Evolutionary conservation across 2,797 vertebrate genomes (phyloP).

Genomic region (Graptemys geographica): DNA sequence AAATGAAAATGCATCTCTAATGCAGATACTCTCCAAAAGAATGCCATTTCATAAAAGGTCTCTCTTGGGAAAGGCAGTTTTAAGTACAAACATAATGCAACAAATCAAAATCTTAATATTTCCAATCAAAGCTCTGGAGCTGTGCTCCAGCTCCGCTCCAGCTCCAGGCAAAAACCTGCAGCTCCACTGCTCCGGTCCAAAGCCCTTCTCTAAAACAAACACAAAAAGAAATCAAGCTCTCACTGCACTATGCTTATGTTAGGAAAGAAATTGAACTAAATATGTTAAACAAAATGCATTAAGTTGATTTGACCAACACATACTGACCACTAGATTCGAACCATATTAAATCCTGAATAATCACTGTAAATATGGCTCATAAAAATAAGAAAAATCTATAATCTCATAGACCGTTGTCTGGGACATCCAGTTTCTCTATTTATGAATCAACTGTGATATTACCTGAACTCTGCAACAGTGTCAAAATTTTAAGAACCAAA

Average conservation of each 20-base stretch:
- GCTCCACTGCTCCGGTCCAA: too few relatives aligned
- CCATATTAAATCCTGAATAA: not conserved
- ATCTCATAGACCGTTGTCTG: not conserved
- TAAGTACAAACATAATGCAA: not conserved
- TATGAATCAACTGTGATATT: not conserved
- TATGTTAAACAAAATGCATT: not conserved
- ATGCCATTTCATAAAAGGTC: not conserved
- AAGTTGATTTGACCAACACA: not conserved
- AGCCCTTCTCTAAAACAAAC: not conserved
- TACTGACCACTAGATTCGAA: not conserved
- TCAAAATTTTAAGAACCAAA: not conserved
- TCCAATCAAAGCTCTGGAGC: not conserved
- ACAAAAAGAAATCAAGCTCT: not conserved
- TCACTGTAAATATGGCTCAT: not conserved
- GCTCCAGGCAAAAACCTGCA: too few relatives aligned
- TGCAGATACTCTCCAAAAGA: not conserved
- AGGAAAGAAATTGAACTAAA: not conserved
- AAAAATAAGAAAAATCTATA: not conserved
- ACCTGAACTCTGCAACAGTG: not conserved
- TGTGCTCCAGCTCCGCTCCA: too few relatives aligned
- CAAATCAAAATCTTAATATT: not conserved
- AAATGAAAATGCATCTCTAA: not conserved
- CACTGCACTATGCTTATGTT: not conserved
- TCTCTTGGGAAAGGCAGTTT: not conserved
- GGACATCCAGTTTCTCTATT: not conserved